Conservation (phyloP, 2,113 vertebrate genomes). For the Bos indicus region DNA sequence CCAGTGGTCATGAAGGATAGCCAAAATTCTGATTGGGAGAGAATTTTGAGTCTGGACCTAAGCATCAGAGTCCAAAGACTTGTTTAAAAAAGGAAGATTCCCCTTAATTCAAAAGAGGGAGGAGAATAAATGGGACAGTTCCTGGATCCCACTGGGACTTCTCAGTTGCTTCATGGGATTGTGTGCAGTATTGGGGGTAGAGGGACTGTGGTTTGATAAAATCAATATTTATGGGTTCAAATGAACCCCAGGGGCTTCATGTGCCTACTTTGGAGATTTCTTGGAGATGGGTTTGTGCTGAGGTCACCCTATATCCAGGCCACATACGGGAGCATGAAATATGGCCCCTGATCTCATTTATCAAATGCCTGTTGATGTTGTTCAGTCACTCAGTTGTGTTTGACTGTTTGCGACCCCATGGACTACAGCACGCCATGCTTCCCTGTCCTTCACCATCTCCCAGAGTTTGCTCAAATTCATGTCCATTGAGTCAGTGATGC, state of each 20-base stretch:
- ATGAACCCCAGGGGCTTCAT: neutral
- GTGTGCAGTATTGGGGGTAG: neutral
- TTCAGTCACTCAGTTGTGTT: neutral
- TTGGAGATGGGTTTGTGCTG: neutral
- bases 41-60: neutral
- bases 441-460: neutral
- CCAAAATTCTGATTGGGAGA: constrained; percentile 15
- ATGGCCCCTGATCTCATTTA: neutral
- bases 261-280: neutral
- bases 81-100: neutral
- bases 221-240: neutral
- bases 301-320: neutral
- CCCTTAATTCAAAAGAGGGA: neutral
- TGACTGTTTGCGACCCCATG: neutral
- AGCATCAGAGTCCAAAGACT: neutral
- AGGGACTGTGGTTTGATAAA: neutral
- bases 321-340: neutral
- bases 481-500: neutral
- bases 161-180: neutral
- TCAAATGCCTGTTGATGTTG: neutral
- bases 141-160: neutral
- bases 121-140: neutral
- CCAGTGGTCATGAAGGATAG: neutral
- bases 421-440: neutral
- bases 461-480: neutral